phyloP scores from a whole-genome alignment of 2,113 vertebrate genomes.

The Anguilla japonica region DNA sequence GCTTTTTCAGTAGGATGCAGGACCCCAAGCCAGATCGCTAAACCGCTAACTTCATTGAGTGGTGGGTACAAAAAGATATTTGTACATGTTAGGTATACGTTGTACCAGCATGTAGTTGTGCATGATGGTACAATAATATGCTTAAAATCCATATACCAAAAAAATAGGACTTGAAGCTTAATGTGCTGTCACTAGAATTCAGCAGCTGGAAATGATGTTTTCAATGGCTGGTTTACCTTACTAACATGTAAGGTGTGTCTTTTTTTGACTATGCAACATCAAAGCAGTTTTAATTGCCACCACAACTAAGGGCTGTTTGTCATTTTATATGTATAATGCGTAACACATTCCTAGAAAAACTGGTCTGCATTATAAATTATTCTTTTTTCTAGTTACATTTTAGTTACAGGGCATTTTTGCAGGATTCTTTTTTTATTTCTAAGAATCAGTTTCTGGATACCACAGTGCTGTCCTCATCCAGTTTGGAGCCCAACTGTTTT shows the following conservation, averaged over 20 bases:
- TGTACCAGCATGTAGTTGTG: not conserved
- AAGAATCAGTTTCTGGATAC: not conserved
- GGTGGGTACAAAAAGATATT: not conserved
- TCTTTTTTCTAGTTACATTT: not conserved
- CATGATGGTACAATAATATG: not conserved
- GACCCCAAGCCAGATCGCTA: not conserved
- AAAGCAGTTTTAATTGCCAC: not conserved
- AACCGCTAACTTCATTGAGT: not conserved
- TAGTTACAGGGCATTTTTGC: not conserved
- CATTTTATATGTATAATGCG: not conserved
- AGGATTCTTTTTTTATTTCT: constrained; percentile 8
- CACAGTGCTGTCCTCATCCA: not conserved
- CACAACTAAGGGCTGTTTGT: constrained; percentile 7
- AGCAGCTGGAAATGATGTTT: not conserved
- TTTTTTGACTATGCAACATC: constrained; percentile 6
- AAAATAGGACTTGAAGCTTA: constrained; percentile 10
- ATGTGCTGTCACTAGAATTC: not conserved
- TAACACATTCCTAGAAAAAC: constrained; percentile 22
- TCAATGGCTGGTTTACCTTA: not conserved
- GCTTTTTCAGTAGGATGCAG: not conserved
- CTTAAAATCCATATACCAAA: not conserved
- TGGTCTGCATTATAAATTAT: not conserved
- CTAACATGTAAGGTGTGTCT: not conserved
- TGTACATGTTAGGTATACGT: not conserved
- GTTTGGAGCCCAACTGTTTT: not conserved